Conservation (phyloP, 2,888 invertebrate genomes). For the Plebejus argus region DNA sequence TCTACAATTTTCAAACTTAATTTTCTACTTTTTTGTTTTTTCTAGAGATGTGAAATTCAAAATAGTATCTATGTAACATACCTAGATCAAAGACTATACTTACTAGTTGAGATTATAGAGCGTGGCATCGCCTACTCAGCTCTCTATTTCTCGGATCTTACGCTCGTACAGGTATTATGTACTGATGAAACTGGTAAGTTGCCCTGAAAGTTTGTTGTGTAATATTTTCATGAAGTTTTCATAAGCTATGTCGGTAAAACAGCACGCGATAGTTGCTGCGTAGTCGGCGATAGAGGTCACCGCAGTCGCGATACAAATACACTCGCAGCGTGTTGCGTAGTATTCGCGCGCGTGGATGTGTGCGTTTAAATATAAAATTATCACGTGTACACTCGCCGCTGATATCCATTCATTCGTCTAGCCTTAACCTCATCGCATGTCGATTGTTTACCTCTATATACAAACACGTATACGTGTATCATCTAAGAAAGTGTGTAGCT, state of each 20-base stretch:
- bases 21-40: too few relatives aligned
- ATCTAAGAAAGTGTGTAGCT: conserved; percentile 48
- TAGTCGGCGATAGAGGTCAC: conserved; percentile 53
- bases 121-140: too few relatives aligned
- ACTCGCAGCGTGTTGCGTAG: conserved; percentile 40
- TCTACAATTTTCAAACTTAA: too few relatives aligned
- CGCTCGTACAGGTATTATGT: too few relatives aligned
- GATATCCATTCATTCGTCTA: conserved; percentile 49
- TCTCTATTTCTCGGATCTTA: too few relatives aligned
- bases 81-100: too few relatives aligned
- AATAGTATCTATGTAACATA: too few relatives aligned
- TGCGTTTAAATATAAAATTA: conserved; percentile 52
- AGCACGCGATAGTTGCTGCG: conserved; percentile 42
- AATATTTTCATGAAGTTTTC: conserved; percentile 32
- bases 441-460: conserved; percentile 35
- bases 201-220: not conserved
- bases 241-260: conserved; percentile 53
- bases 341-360: conserved; percentile 56
- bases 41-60: too few relatives aligned
- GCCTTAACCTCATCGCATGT: conserved; percentile 42
- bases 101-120: too few relatives aligned
- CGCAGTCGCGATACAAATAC: conserved; percentile 38
- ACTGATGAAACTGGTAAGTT: not conserved
- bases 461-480: conserved; percentile 36
- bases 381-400: conserved; percentile 38